Evolutionary conservation across 2,113 vertebrate genomes (phyloP).

Genomic region (Probosciger aterrimus): DNA sequence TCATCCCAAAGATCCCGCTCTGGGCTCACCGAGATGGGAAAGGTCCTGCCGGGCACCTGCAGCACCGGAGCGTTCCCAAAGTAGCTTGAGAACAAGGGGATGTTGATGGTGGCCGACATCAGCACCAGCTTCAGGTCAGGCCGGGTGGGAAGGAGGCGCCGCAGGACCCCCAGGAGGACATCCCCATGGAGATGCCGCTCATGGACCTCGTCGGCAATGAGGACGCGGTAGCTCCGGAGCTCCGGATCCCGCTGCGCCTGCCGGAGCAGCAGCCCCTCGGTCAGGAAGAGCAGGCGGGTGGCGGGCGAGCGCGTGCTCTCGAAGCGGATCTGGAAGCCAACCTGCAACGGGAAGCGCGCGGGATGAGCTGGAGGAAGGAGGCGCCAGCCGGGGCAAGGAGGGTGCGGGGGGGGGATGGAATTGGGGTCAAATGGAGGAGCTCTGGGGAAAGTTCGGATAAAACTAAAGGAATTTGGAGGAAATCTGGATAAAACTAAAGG

Average conservation of each 20-base stretch:
- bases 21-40: conserved; percentile 81
- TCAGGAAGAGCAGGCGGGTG: conserved; percentile 88
- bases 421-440: too few relatives aligned
- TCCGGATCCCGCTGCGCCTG: conserved; percentile 82
- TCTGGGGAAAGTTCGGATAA: too few relatives aligned
- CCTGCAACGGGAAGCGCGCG: conserved; percentile 52
- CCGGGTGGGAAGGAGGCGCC: conserved; percentile 69
- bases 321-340: conserved; percentile 93
- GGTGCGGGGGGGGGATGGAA: too few relatives aligned
- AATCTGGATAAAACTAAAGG: fast-evolving
- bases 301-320: conserved; percentile 78
- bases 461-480: too few relatives aligned
- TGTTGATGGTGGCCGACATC: conserved; percentile 96
- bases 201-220: conserved; percentile 90
- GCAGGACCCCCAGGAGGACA: conserved; percentile 87
- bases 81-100: conserved; percentile 85
- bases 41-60: conserved; percentile 89
- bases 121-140: conserved; percentile 85
- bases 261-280: conserved; percentile 87
- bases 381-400: too few relatives aligned
- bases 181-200: conserved; percentile 90
- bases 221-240: conserved; percentile 77
- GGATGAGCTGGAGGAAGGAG: too few relatives aligned
- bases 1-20: neutral
- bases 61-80: conserved; percentile 83